Base-by-base conservation (phyloP, 1,140 invertebrate species). In the Pogonomyrmex californicus region DNA sequence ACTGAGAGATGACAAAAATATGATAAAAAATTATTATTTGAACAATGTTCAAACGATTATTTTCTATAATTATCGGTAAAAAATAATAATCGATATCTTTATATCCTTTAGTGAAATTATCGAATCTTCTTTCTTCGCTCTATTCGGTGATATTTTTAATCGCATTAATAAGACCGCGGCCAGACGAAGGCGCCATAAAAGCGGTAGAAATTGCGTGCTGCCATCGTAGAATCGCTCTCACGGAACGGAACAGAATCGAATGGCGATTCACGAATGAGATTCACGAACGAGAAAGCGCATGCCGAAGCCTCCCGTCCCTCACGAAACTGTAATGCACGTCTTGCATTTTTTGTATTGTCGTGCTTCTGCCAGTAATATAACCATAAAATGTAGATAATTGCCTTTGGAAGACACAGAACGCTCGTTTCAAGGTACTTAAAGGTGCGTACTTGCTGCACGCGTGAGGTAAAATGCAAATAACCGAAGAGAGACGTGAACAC, bases 371-470 rank as follows among this genome's bases (percentile, higher is more conserved):
- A 91, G 94, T 93, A 94, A 94, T 95, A 94, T 94, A 94, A 93
- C 93, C 92, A 94, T 95, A 94, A 95, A 95, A 94, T 93, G 92
- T 89, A 94, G 94, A 94, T 94, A 94, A 95, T 95, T 91, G 92
- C 90, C 91, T 82, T 30, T 90, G 89, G 88, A 93, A 92, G 91
- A 92, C 77, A 93, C 88, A 70, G 91, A 91, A 91, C 88, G 88
- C 88, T 92, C 88, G 88, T 49, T 60, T 60, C 41, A 75, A 83
- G 68, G 36, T 56, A 54, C 65, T 81, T 81, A 70, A 68, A n/a
- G 38, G 36, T 23, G 63, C 47, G 49, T 54, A 68, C 63, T 68
- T 62, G 14, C 79, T 71, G 78, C 91, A 81, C 79, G 83, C 75
- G 63, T 73, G 87, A 82, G 86, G 68, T 68, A 54, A 81, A 17